phyloP scores from a whole-genome alignment of 2,888 invertebrate species.

The Eledona agricola region DNA sequence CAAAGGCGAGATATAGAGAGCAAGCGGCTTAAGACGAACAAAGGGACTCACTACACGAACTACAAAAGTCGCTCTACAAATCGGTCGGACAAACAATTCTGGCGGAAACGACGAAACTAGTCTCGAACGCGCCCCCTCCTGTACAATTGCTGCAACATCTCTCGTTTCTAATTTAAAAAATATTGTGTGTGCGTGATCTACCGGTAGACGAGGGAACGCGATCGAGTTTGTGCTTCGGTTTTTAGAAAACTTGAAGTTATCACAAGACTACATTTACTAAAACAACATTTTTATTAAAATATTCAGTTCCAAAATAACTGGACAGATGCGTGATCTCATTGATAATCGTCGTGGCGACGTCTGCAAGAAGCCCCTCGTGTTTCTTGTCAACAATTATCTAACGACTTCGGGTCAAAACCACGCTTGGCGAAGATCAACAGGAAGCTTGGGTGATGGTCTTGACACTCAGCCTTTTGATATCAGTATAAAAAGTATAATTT shows the following conservation, averaged over 20 bases:
- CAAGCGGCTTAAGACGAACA: slow-evolving; percentile 32
- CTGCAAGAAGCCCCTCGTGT: no score
- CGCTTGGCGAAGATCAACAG: slow-evolving; percentile 16
- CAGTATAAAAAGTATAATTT: slow-evolving; percentile 40
- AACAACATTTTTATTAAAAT: slow-evolving; percentile 54
- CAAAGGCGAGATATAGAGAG: slow-evolving; percentile 39
- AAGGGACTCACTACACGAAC: slow-evolving; percentile 21
- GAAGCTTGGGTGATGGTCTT: slow-evolving; percentile 23
- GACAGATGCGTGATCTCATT: slow-evolving; percentile 37
- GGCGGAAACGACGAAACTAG: slow-evolving; percentile 9
- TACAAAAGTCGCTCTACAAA: slow-evolving; percentile 26
- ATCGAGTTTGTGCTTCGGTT: slow-evolving; percentile 5
- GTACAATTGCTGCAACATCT: slow-evolving; percentile 23
- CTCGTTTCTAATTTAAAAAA: slow-evolving; percentile 32
- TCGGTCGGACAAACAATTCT: slow-evolving; percentile 23
- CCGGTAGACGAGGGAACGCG: slow-evolving; percentile 11
- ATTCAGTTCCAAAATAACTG: slow-evolving; percentile 49
- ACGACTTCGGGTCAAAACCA: slow-evolving; percentile 34
- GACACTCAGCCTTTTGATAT: slow-evolving; percentile 32
- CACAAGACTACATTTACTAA: slow-evolving; percentile 57
- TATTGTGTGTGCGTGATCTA: slow-evolving; percentile 31
- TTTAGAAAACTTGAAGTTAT: slow-evolving; percentile 42
- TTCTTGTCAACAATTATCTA: slow-evolving; percentile 32
- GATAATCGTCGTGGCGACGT: slow-evolving; percentile 29
- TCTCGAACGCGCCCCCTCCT: slow-evolving; percentile 7